phyloP scores from a whole-genome alignment of 2,797 vertebrate genomes.

The Spea hammondii region DNA sequence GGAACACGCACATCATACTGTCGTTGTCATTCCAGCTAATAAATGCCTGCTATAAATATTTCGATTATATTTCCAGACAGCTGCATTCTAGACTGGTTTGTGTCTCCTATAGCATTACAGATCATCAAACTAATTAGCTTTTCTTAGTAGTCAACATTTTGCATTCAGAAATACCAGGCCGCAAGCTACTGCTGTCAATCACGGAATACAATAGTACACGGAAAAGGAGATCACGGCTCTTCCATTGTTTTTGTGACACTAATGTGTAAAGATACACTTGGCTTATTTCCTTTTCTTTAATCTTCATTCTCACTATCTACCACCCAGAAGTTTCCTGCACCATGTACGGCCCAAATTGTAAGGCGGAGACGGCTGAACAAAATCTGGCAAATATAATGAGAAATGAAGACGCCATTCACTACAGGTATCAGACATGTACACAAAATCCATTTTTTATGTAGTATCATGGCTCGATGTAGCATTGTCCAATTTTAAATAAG shows the following conservation, averaged over 20 bases:
- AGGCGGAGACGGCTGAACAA: too few relatives aligned
- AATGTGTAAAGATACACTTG: too few relatives aligned
- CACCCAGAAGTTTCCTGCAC: too few relatives aligned
- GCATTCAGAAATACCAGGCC: background rate
- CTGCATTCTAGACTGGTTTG: background rate
- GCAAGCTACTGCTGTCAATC: background rate
- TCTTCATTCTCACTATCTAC: too few relatives aligned
- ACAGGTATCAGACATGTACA: too few relatives aligned
- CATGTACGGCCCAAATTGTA: too few relatives aligned
- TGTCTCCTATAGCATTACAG: background rate
- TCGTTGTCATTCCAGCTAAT: background rate
- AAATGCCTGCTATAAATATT: background rate
- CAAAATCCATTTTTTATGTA: too few relatives aligned
- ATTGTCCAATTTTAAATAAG: too few relatives aligned
- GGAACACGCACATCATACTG: background rate
- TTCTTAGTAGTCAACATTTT: background rate
- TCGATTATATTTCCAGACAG: background rate
- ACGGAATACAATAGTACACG: background rate
- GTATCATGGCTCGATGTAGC: too few relatives aligned
- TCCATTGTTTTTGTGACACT: background rate
- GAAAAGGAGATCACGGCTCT: background rate
- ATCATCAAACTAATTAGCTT: constrained; percentile 9
- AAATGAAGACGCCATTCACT: too few relatives aligned
- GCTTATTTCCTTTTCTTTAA: too few relatives aligned
- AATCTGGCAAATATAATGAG: too few relatives aligned